Evolutionary conservation across 1,140 invertebrate genomes (phyloP), one percentile per base, ranked within the genome.

Genomic region (Agraylea sexmaculata): DNA sequence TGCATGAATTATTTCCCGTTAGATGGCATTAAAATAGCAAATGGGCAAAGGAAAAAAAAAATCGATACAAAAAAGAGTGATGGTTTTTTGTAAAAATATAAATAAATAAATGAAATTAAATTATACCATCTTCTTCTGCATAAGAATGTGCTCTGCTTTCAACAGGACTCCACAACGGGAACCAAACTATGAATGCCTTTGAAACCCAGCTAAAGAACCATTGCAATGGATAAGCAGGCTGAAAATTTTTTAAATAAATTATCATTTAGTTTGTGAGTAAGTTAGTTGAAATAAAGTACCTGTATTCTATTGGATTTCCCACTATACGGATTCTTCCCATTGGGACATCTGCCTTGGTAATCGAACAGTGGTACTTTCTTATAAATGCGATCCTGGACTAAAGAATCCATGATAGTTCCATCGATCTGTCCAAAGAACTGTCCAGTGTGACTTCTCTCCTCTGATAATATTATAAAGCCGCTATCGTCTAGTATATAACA

Each of bases 401-500:
- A 60, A 0, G 85, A 88, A 57, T 92, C 85, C 84, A 93, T 91
- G 31, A 94, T 87, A 1, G 87, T 90, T n/a, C 87, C 87, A 56
- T 94, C 88, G 30, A 92, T 82, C 57, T 92, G 86, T 0, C 89
- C 89, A 53, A 93, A 93, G 61, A 93, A 94, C 49, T 79, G 71
- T 8, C 86, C 86, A 3, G 86, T 87, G 53, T 91, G 81, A 34
- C 83, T 75, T 20, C 73, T 68, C 43, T 82, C 77, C 58, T 92
- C 87, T 3, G 87, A 90, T 17, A 91, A 77, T 20, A 93, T 82
- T n/a, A 93, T 80, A 58, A 91, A 94, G 7, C 89, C 89, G 58
- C 88, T 91, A 57, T 92, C 88, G 52, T 94, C 89, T 25, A 93
- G 61, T 8, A 95, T 80, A 56, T 89, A 93, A 57, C 89, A 94